These are phyloP conservation scores for Strigamia maritima DNA, from an alignment of 2,888 invertebrate species.

Conservation along the genomic window DNA sequence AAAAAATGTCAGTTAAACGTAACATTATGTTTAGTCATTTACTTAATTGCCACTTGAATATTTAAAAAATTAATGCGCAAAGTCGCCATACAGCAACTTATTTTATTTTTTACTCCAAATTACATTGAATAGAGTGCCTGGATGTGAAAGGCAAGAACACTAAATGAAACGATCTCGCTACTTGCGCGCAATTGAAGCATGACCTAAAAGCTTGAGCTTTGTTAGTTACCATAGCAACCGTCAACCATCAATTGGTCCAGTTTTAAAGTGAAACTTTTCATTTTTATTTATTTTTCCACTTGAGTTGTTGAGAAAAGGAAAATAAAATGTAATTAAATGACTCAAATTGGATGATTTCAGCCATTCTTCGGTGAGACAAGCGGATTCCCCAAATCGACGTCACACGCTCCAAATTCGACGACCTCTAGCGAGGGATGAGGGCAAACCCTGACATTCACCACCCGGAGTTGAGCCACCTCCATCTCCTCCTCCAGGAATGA, in stretches of 20 bases:
- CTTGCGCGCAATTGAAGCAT: not conserved
- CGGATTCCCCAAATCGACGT: constrained; percentile 41
- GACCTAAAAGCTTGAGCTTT: not conserved
- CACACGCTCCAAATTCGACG: constrained; percentile 40
- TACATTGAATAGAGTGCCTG: not conserved
- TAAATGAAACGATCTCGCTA: not conserved
- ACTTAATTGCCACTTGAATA: too few species aligned
- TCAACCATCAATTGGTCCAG: not conserved
- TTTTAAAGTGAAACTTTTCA: not conserved
- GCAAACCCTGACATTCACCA: constrained; percentile 36
- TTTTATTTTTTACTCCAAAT: not conserved
- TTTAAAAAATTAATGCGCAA: not conserved
- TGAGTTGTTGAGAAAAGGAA: not conserved
- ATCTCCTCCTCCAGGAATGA: constrained; percentile 13
- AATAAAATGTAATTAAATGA: too few species aligned
- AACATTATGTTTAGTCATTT: too few species aligned
- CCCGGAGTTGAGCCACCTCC: not conserved
- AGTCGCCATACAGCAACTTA: not conserved
- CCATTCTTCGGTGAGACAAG: constrained; percentile 42
- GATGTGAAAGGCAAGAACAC: not conserved
- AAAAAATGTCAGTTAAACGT: too few species aligned
- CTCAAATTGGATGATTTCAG: constrained; percentile 33
- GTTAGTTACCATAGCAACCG: not conserved
- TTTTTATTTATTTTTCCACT: not conserved
- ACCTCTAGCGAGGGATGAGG: constrained; percentile 35